Evolutionary conservation across 2,113 vertebrate species (phyloP), one percentile per base, ranked within the genome.

Genomic region (Merops nubicus): DNA sequence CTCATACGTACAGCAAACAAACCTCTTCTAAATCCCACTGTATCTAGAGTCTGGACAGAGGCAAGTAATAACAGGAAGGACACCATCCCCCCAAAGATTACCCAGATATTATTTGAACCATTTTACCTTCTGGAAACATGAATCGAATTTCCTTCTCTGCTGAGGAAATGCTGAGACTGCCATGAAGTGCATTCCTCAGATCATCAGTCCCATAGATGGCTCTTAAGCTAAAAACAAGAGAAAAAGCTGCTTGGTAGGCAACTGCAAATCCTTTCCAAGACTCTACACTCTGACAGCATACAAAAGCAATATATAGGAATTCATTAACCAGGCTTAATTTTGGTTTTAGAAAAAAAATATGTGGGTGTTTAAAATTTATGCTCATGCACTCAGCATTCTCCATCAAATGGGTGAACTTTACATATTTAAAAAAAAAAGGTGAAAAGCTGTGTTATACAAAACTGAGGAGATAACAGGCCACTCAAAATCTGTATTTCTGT

Each of bases 131-230:
- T 93, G 99, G 99, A 96, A 99, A 99, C 97, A 99, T 98, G 95
- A 99, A 99, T 81, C 97, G 97, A 89, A 99, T 99, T 97, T 99
- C 99, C 81, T 97, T 98, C 97, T 99, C 98, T 54, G 99, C 99
- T 50, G 98, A 97, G 40, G 96, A 96, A 95, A 98, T 98, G 47
- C 97, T 98, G 45, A 97, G 92, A 78, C 99, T 99, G 85, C 99
- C 99, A 9, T 99, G 99, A 80, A 99, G 98, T 4, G 98, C 99
- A 18, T 99, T 99, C 85, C 98, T 98, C 64, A 99, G 96, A 16
- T 99, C 99, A 94, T 98, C 99, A 22, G 98, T 99, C 54, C 99
- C 99, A 93, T 99, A 99, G 92, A 98, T 98, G 28, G 99, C 99
- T 97, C 99, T 98, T 62, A 99, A 97, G 93, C 99, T 99, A 95